Evolutionary conservation across 2,113 vertebrate genomes (phyloP).

Genomic region (Physeter macrocephalus): DNA sequence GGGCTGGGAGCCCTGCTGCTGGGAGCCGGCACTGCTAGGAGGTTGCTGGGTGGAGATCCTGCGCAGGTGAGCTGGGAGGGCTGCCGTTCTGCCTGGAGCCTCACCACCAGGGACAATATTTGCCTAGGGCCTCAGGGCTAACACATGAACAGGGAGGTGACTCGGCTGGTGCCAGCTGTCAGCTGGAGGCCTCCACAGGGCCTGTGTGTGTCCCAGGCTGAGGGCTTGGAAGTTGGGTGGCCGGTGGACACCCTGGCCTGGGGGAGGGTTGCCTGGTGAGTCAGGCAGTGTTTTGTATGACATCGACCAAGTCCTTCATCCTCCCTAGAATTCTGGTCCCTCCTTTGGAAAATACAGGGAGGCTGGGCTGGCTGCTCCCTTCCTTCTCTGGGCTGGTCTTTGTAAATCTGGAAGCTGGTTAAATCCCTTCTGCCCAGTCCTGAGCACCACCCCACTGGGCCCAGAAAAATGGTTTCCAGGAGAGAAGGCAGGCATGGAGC

Average conservation of each 20-base stretch:
- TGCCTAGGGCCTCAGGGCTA: conserved; percentile 52
- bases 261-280: not conserved
- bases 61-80: conserved; percentile 46
- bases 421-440: not conserved
- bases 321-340: not conserved
- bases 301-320: conserved; percentile 7
- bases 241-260: not conserved
- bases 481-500: not conserved
- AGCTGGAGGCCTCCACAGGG: not conserved
- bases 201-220: too few relatives aligned
- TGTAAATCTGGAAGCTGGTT: not conserved
- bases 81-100: not conserved
- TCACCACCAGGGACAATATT: conserved; percentile 58
- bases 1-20: not conserved
- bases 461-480: conserved; percentile 9
- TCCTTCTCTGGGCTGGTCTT: not conserved
- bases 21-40: not conserved
- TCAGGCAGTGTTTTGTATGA: not conserved
- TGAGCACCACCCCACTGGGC: not conserved
- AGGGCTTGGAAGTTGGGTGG: not conserved
- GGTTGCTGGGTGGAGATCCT: not conserved
- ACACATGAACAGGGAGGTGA: not conserved
- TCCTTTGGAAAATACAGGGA: conserved; percentile 27
- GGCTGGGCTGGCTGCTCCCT: not conserved
- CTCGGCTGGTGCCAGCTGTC: not conserved